These are phyloP conservation scores for Saccopteryx leptura DNA, from an alignment of 2,113 vertebrate species.

Conservation along the genomic window DNA sequence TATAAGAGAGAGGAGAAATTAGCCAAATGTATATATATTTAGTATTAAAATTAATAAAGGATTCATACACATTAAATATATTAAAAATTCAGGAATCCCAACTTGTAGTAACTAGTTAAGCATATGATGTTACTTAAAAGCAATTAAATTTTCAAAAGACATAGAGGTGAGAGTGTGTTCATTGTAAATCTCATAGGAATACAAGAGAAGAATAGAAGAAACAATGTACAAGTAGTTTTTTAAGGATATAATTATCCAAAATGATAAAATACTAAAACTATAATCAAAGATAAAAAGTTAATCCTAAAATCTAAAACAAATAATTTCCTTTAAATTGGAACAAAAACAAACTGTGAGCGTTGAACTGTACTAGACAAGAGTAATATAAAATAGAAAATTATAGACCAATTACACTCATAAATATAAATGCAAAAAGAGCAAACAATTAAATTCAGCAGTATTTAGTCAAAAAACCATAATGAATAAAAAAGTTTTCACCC, in stretches of 20 bases:
- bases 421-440: not conserved
- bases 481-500: not conserved
- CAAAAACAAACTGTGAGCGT: not conserved
- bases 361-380: not conserved
- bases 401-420: not conserved
- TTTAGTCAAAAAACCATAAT: not conserved
- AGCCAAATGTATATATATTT: not conserved
- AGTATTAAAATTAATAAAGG: not conserved
- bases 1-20: not conserved
- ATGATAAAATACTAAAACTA: not conserved
- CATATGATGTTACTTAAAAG: not conserved
- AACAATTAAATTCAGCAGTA: not conserved
- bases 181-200: not conserved
- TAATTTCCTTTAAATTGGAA: not conserved
- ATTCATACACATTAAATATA: not conserved
- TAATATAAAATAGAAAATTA: constrained; percentile 19
- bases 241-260: not conserved
- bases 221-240: not conserved
- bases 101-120: not conserved
- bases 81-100: not conserved
- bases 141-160: not conserved
- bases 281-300: not conserved
- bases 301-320: constrained; percentile 42
- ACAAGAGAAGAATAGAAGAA: not conserved
- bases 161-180: not conserved